phyloP scores from a whole-genome alignment of 2,113 vertebrate species.

The Rallus limicola region DNA sequence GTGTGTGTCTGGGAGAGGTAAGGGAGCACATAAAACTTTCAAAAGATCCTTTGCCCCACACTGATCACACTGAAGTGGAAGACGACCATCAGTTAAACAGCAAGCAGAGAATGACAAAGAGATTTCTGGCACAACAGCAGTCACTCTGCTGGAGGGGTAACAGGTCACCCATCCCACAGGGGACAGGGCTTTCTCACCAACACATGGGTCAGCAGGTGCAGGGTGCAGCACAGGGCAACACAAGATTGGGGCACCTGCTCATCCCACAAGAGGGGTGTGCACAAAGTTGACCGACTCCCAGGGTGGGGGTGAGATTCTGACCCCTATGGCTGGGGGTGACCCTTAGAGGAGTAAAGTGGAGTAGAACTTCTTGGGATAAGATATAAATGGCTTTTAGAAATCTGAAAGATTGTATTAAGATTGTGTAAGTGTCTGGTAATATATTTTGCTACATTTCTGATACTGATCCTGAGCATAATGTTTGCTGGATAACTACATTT shows the following conservation, averaged over 20 bases:
- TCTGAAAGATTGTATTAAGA: neutral
- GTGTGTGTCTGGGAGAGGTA: neutral
- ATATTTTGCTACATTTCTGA: neutral
- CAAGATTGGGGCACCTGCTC: neutral
- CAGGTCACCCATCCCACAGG: fast-evolving
- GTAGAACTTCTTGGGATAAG: neutral
- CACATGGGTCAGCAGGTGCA: neutral
- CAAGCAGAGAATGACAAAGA: neutral
- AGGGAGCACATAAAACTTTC: neutral
- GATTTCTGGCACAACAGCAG: neutral
- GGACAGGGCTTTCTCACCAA: neutral
- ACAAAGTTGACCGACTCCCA: neutral
- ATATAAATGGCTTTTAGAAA: neutral
- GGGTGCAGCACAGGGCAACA: too few relatives aligned
- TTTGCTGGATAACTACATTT: neutral
- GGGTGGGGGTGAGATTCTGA: neutral
- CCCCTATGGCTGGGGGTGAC: fast-evolving
- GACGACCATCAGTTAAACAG: neutral
- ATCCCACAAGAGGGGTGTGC: too few relatives aligned
- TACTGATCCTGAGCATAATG: neutral
- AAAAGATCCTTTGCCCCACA: neutral
- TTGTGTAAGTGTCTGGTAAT: neutral
- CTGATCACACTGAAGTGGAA: neutral
- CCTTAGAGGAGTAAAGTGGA: fast-evolving
- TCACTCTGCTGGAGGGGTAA: neutral